Conservation (phyloP, 1,140 invertebrate species). For the Drosophila elegans region DNA sequence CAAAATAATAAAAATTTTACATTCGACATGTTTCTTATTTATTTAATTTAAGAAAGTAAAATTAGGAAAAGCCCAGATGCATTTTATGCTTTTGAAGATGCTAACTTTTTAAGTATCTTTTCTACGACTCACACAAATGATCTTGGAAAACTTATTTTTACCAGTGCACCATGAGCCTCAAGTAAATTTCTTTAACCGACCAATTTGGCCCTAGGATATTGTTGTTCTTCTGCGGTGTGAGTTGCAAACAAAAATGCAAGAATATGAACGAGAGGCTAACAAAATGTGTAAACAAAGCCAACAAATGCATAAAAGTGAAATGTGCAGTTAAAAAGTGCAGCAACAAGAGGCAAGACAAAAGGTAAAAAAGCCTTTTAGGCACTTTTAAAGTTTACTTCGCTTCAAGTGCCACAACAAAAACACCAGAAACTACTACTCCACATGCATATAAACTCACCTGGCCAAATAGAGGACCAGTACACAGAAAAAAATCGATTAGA, state of each 20-base stretch:
- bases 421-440: slow-evolving; percentile 15
- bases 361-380: slow-evolving; percentile 58
- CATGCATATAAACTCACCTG: slow-evolving; percentile 10
- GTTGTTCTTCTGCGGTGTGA: slow-evolving; percentile 16
- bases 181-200: slow-evolving; percentile 7
- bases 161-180: background rate
- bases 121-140: no score
- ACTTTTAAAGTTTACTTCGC: slow-evolving; percentile 57
- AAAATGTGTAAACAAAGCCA: slow-evolving; percentile 56
- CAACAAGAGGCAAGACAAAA: slow-evolving; percentile 9
- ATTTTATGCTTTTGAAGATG: no score
- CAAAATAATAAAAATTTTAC: no score
- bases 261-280: background rate
- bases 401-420: slow-evolving; percentile 47
- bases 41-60: no score
- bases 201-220: slow-evolving; percentile 21
- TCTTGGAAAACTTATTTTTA: background rate
- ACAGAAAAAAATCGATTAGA: background rate
- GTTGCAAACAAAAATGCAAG: background rate
- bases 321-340: slow-evolving; percentile 34
- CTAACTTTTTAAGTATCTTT: no score
- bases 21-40: no score
- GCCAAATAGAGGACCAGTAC: background rate
- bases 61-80: no score
- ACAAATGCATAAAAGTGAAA: slow-evolving; percentile 63